Conservation (phyloP, 1,140 invertebrate species). For the Saxidomus purpurata region DNA sequence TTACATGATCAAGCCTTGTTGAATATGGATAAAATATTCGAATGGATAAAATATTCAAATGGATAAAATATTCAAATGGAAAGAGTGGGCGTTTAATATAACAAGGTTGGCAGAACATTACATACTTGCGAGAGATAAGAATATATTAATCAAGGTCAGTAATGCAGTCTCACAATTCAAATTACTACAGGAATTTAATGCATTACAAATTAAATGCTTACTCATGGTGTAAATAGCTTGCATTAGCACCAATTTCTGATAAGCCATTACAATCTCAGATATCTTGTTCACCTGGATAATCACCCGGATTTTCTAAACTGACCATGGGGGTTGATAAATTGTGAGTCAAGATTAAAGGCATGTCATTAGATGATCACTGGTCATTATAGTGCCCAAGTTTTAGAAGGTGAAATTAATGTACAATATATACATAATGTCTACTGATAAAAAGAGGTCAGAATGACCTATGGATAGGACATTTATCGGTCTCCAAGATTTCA, state of each 20-base stretch:
- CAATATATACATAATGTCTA: background rate
- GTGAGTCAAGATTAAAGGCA: background rate
- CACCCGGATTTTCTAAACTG: background rate
- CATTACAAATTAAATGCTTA: slow-evolving; percentile 31
- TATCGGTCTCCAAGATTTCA: too few relatives aligned
- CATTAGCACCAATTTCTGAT: slow-evolving; percentile 40
- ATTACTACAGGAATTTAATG: slow-evolving; percentile 46
- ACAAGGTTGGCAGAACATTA: too few relatives aligned
- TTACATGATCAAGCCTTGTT: too few relatives aligned
- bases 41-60: too few relatives aligned
- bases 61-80: too few relatives aligned
- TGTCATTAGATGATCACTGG: background rate
- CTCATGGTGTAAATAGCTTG: background rate
- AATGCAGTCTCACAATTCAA: slow-evolving; percentile 32
- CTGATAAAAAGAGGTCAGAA: background rate
- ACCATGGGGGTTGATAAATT: background rate
- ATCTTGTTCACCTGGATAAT: background rate
- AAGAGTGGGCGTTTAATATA: too few relatives aligned
- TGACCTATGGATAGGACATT: background rate
- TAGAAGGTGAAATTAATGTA: background rate
- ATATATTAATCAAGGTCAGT: slow-evolving; percentile 38
- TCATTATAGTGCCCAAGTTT: background rate
- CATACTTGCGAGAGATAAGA: background rate
- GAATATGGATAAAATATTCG: too few relatives aligned
- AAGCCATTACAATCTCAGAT: background rate